A percentile compares a stretch with the other conserved stretches of the same genome.
These are phyloP conservation scores for Fulica atra DNA, from an alignment of 2,113 vertebrate genomes.

Conservation along the genomic window DNA sequence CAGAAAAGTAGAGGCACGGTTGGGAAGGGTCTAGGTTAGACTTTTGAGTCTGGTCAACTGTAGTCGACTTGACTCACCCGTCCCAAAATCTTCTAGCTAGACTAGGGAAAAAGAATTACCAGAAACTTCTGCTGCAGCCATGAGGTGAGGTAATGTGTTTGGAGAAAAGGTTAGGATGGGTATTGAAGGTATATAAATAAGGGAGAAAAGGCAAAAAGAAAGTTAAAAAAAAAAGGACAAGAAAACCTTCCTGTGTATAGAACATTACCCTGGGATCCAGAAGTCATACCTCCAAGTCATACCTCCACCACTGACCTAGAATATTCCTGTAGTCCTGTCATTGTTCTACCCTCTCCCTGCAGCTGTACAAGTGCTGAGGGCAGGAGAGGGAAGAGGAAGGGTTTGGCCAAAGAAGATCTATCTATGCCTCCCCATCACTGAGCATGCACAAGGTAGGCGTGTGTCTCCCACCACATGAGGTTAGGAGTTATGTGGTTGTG, in stretches of 20 bases:
- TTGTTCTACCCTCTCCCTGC: neutral
- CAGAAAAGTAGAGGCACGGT: neutral
- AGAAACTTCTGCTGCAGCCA: neutral
- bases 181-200: neutral
- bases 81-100: neutral
- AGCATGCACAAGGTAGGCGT: neutral
- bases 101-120: neutral
- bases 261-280: neutral
- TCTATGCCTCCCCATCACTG: neutral
- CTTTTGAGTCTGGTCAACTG: neutral
- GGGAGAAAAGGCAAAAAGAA: neutral
- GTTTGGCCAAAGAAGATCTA: neutral
- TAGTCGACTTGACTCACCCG: neutral
- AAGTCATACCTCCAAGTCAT: neutral
- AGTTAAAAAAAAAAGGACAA: neutral
- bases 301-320: neutral
- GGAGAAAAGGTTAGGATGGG: neutral
- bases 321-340: neutral
- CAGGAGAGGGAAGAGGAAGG: neutral
- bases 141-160: neutral
- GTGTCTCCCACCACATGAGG: neutral
- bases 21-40: neutral
- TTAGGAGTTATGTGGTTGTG: neutral
- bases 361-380: neutral
- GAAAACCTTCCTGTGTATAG: neutral